Evolutionary conservation across 2,113 vertebrate species (phyloP), one percentile per base, ranked within the genome.

Genomic region (Hemichromis elongatus): DNA sequence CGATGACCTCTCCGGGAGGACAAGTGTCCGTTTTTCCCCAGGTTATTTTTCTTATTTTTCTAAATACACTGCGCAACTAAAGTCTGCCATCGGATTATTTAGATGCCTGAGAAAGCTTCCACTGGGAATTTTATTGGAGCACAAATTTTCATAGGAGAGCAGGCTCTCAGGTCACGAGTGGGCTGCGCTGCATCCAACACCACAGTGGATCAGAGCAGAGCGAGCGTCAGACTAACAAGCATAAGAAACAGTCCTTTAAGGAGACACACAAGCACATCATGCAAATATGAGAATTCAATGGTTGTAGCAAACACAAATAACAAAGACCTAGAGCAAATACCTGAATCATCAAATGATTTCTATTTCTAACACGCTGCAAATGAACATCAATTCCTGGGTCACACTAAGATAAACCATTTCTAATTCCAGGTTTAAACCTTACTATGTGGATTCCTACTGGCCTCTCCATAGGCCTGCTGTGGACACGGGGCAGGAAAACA

Each of bases 231-330:
- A 79, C 11, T 18, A 78, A 54, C 9, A 50, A 35, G 14, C 21
- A 26, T 70, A 45, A 52, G 9, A 16, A 45, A 55, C 12, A 19
- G 59, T 33, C 19, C 52, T 82, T 33, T 3, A 57, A 79, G 47
- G 56, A 6, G 1, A 50, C 4, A n/a, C 18, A 26, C 7, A 37
- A 26, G n/a, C 28, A 83, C 37, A 68, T 75, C 33, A 13, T 5
- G 59, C 21, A 82, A 37, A 79, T 5, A 56, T 57, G 42, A 78
- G 59, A 26, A 42, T 63, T 47, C 6, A 21, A 28, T 61, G 5
- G 24, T 68, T 78, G 54, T 47, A 84, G 66, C 61, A 68, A 77
- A 88, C 66, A 77, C 66, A 88, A 80, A 88, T 10, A 75, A 82
- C 28, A 83, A 80, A 28, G 10, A 80, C 2, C 45, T 73, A 45